phyloP scores from a whole-genome alignment of 2,888 invertebrate species.

The Notodonta dromedarius region DNA sequence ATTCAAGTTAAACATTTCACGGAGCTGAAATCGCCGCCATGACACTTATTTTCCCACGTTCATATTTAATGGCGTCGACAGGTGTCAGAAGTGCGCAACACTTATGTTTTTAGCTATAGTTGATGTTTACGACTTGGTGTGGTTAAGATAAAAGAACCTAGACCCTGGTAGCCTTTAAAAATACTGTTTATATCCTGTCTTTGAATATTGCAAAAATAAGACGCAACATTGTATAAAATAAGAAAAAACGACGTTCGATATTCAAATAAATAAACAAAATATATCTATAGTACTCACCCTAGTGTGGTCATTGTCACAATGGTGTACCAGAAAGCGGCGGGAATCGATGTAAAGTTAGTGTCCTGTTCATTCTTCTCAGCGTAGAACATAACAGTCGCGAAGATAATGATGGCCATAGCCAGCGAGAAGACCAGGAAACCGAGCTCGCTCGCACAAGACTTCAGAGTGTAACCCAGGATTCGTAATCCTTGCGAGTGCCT shows the following conservation, averaged over 20 bases:
- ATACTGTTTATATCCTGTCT: neutral
- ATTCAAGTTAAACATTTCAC: constrained; percentile 41
- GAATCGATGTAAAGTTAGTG: constrained; percentile 99
- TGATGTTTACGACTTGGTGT: neutral
- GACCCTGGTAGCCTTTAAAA: neutral
- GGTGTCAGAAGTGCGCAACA: constrained; percentile 61
- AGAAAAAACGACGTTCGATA: neutral
- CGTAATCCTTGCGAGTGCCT: constrained; percentile 99
- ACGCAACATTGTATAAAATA: neutral
- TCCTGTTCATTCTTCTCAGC: constrained; percentile 99
- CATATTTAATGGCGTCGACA: constrained; percentile 75
- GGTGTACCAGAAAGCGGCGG: constrained; percentile 99
- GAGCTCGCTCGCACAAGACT: constrained; percentile 99
- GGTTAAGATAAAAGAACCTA: neutral
- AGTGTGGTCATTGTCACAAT: constrained; percentile 99
- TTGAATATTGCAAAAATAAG: too few relatives aligned
- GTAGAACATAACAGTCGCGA: constrained; percentile 99
- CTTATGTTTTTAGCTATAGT: constrained; percentile 30
- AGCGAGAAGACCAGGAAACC: constrained; percentile 99
- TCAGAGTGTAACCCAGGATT: constrained; percentile 99
- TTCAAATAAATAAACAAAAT: constrained; percentile 1
- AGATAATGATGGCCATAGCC: constrained; percentile 99
- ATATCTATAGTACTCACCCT: constrained; percentile 89
- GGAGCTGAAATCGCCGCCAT: constrained; percentile 61
- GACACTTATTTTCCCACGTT: constrained; percentile 72